Percentiles rank a stretch among this genome's conserved stretches.
Evolutionary conservation across 1,140 invertebrate species (phyloP).

Genomic region (Druon quercuslanigerum): DNA sequence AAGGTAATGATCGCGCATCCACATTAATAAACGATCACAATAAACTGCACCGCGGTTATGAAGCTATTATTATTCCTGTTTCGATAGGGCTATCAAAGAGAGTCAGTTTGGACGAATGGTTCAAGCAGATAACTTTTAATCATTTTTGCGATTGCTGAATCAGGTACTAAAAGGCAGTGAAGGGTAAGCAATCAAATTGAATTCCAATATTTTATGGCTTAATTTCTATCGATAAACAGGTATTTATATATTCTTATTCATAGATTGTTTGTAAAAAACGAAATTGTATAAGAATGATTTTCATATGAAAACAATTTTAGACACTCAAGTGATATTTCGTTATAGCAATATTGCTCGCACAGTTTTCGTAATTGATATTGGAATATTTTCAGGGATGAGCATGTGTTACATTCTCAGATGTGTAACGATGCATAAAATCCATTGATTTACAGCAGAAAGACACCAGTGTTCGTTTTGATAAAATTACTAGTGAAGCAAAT

Average conservation of each 20-base stretch:
- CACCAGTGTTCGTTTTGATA: too few species aligned
- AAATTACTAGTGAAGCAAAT: too few species aligned
- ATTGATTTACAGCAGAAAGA: background rate
- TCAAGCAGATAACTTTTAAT: too few species aligned
- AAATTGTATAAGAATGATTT: background rate
- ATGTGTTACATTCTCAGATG: constrained; percentile 16
- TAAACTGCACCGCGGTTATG: background rate
- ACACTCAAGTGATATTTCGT: background rate
- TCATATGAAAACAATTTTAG: background rate
- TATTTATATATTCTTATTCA: background rate
- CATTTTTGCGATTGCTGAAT: too few species aligned
- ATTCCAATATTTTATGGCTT: too few species aligned
- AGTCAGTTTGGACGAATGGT: too few species aligned
- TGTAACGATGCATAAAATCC: constrained; percentile 17
- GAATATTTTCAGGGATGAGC: constrained; percentile 12
- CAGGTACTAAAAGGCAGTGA: too few species aligned
- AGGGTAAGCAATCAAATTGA: too few species aligned
- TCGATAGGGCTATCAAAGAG: background rate
- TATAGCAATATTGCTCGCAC: constrained; percentile 22
- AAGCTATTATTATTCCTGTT: background rate
- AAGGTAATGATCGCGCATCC: background rate
- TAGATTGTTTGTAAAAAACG: background rate
- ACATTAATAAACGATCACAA: background rate
- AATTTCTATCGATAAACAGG: too few species aligned
- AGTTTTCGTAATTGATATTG: constrained; percentile 19